A percentile compares a stretch with the other conserved stretches of the same genome.
Evolutionary conservation across 2,113 vertebrate species (phyloP).

Genomic region (Nerophis ophidion): DNA sequence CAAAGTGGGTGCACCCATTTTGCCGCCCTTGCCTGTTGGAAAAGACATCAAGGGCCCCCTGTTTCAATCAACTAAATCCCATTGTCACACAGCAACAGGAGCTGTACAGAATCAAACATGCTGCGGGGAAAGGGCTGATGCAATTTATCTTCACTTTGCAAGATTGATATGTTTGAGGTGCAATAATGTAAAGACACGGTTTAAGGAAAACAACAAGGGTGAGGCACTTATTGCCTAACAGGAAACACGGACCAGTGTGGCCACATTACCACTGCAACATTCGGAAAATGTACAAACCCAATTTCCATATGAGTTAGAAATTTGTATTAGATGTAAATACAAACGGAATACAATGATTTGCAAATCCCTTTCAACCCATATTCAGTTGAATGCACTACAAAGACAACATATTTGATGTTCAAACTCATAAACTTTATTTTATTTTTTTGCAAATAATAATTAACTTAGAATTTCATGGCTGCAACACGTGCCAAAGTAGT

Average conservation of each 20-base stretch:
- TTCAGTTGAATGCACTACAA: too few relatives aligned
- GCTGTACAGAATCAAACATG: conserved; percentile 14
- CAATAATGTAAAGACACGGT: neutral
- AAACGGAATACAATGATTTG: too few relatives aligned
- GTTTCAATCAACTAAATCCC: conserved; percentile 31
- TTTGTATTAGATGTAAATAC: too few relatives aligned
- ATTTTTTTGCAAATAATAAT: too few relatives aligned
- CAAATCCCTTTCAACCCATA: too few relatives aligned
- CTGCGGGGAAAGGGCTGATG: conserved; percentile 6
- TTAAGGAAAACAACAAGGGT: neutral
- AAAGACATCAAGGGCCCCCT: conserved; percentile 47
- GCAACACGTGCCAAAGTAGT: too few relatives aligned
- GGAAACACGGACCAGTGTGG: neutral
- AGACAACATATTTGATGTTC: too few relatives aligned
- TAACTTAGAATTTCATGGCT: too few relatives aligned
- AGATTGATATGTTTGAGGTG: neutral
- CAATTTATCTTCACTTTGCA: neutral
- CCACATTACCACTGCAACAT: too few relatives aligned
- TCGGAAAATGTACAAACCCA: too few relatives aligned
- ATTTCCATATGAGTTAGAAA: too few relatives aligned
- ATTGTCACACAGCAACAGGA: conserved; percentile 49
- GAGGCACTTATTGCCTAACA: neutral
- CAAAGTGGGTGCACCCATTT: conserved; percentile 46
- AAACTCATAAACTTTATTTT: too few relatives aligned
- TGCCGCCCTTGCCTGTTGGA: conserved; percentile 53